A percentile compares a stretch with the other conserved stretches of the same genome.
Evolutionary conservation across 2,888 invertebrate genomes (phyloP).

Genomic region (Mamestra brassicae): DNA sequence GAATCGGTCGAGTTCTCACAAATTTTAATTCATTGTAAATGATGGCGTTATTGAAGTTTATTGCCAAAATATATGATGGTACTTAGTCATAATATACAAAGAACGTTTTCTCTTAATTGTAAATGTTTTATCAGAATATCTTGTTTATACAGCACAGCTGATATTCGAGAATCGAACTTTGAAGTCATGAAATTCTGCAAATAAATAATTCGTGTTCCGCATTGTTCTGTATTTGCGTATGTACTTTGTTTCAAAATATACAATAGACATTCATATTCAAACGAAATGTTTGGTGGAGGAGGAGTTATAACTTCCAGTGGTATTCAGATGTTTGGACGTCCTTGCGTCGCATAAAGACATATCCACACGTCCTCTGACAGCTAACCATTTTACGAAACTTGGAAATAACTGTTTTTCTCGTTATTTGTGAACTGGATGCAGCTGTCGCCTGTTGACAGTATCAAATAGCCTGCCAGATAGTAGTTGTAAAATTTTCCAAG

Average conservation of each 20-base stretch:
- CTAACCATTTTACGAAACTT: constrained; percentile 27
- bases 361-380: constrained; percentile 15
- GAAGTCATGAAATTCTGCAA: constrained; percentile 43
- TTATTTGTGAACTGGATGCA: constrained; percentile 30
- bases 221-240: constrained; percentile 42
- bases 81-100: constrained; percentile 27
- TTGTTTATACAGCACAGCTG: constrained; percentile 44
- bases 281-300: constrained; percentile 40
- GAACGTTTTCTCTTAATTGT: constrained; percentile 25
- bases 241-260: constrained; percentile 46
- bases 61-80: constrained; percentile 27
- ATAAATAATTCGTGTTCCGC: constrained; percentile 58
- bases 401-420: constrained; percentile 16
- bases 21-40: constrained; percentile 23
- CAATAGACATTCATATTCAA: constrained; percentile 39
- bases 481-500: constrained; percentile 54
- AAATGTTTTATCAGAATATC: constrained; percentile 35
- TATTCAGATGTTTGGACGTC: constrained; percentile 25
- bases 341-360: constrained; percentile 26
- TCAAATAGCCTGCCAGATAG: constrained; percentile 59
- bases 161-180: constrained; percentile 53
- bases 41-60: constrained; percentile 38
- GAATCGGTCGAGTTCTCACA: constrained; percentile 34
- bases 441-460: constrained; percentile 48
- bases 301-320: constrained; percentile 44